Percentiles rank a stretch among this genome's conserved stretches.
Evolutionary conservation across 2,888 invertebrate species (phyloP).

Genomic region (Drosophila birchii): DNA sequence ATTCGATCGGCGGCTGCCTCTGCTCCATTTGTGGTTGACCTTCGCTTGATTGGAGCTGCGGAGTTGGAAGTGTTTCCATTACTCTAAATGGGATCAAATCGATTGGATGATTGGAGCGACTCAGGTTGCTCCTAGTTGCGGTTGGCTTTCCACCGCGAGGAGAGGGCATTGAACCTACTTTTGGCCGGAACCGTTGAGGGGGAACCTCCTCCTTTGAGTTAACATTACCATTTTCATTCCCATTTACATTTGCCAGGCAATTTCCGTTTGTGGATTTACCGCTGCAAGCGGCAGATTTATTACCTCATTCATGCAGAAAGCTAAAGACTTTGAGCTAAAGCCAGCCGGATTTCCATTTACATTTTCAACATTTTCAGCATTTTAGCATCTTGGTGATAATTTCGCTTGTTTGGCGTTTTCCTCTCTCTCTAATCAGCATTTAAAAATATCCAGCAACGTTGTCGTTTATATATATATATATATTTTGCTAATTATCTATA

Average conservation of each 20-base stretch:
- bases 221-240: slow-evolving; percentile 19
- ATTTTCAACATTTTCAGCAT: slow-evolving; percentile 1
- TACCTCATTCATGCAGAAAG: slow-evolving; percentile 32
- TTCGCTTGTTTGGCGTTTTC: slow-evolving; percentile 15
- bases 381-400: slow-evolving; percentile 29
- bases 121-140: slow-evolving; percentile 3
- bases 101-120: slow-evolving; percentile 15
- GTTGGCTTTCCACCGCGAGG: slow-evolving; percentile 10
- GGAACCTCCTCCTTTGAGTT: slow-evolving; percentile 5
- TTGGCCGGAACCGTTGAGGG: slow-evolving; percentile 1
- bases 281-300: slow-evolving; percentile 27
- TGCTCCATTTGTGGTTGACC: slow-evolving; percentile 65
- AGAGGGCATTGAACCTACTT: slow-evolving; percentile 13
- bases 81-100: slow-evolving; percentile 28
- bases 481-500: slow-evolving; percentile 52
- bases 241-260: slow-evolving; percentile 21
- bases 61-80: background rate
- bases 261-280: slow-evolving; percentile 36
- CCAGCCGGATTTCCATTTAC: slow-evolving; percentile 8
- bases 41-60: slow-evolving; percentile 52
- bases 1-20: background rate
- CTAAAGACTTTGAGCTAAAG: no score
- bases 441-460: slow-evolving; percentile 40
- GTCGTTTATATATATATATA: slow-evolving; percentile 5
- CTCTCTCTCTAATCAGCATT: slow-evolving; percentile 49